Base-by-base conservation (phyloP, 2,797 vertebrate species). In the Telmatherina bonti region DNA sequence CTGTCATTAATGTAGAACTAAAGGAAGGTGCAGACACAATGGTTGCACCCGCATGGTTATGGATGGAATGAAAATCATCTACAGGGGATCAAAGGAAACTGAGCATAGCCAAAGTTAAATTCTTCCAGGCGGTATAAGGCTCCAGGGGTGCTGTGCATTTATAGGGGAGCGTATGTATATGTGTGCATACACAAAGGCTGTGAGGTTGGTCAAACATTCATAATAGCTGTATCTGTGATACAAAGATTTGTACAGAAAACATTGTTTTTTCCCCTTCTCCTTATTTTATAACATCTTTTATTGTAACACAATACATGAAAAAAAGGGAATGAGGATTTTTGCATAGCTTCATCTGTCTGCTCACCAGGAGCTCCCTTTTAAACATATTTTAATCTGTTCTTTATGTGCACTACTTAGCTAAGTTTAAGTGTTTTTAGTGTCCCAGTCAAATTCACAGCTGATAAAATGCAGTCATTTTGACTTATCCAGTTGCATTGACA, bases 21-120 rank as follows among this genome's bases (percentile, higher is more conserved):
- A 70, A 69, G 78, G 74, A 60, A 67, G 70, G 69, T 68, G 64
- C 60, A 67, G 74, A 83, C 74, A 78, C 77, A 72, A 33, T 60
- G 68, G 76, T 60, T 85, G 78, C 51, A 27, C 41, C 36, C 15
- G 56, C 20, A 30, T 72, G 78, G 72, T 74, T 76, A 70, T 83
- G 80, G 67, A 73, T 69, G 61, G 76, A 85, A 88, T 81, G 78
- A 78, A 82, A 88, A 85, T 81, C 45, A 54, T 86, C 86, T 70
- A 38, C 73, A 72, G 29, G 30, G 71, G 63, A 88, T 78, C 81
- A 83, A 61, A 78, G 68, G 56, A 38, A 49, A 49, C 53, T 41
- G 62, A 67, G 62, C 27, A 36, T 52, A 74, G 62, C 26, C 70
- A 60, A 76, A 72, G 79, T 59, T 35, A 73, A 74, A 82, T 80